Conservation (phyloP, 2,113 vertebrate species). For the Australoheros scitulus region DNA sequence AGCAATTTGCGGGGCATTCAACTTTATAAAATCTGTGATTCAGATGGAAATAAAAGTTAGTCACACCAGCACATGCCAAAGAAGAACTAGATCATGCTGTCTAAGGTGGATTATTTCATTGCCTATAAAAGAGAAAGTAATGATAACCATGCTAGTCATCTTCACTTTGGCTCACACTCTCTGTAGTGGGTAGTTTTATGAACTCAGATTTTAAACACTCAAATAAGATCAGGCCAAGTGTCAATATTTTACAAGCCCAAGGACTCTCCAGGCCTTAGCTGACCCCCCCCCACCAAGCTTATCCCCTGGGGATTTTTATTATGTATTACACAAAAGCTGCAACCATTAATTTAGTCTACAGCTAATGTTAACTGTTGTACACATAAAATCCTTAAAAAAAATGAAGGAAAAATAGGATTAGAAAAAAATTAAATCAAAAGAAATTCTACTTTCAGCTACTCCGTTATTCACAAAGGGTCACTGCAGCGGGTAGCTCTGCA, state of each 20-base stretch:
- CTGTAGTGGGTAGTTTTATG: too few relatives aligned
- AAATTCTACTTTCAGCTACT: neutral
- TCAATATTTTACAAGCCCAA: neutral
- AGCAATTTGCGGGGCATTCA: neutral
- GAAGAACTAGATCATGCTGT: neutral
- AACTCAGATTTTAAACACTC: neutral
- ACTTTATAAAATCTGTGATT: neutral
- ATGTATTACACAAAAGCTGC: neutral
- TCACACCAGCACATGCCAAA: neutral
- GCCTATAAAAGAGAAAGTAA: too few relatives aligned
- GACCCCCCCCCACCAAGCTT: neutral
- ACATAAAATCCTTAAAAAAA: neutral
- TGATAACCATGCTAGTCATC: too few relatives aligned
- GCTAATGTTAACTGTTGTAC: neutral
- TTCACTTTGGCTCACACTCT: too few relatives aligned
- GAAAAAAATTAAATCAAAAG: neutral
- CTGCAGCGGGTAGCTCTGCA: neutral
- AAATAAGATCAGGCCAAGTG: neutral
- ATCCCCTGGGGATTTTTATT: neutral
- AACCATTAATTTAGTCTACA: neutral
- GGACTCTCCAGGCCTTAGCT: neutral
- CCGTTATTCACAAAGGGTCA: neutral
- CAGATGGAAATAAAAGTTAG: slow-evolving; percentile 4
- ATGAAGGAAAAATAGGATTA: neutral
- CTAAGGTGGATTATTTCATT: neutral